Evolutionary conservation across 2,797 vertebrate species (phyloP).

Genomic region (Crypturellus tataupa): DNA sequence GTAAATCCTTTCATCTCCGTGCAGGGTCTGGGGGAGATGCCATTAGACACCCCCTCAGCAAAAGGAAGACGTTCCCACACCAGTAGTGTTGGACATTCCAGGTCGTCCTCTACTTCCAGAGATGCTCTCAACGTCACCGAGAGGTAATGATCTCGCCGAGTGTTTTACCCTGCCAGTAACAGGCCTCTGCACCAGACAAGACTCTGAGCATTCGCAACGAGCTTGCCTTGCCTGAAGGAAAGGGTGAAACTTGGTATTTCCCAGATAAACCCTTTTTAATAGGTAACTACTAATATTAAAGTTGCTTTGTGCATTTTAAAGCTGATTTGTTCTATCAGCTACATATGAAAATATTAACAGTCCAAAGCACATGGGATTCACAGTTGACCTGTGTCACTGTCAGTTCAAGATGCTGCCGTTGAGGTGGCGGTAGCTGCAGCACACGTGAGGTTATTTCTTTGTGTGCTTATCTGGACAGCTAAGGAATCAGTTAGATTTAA

Average conservation of each 20-base stretch:
- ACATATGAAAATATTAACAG: neutral
- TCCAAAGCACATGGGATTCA: neutral
- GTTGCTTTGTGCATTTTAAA: neutral
- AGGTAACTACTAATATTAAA: neutral
- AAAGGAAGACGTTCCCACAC: conserved; percentile 89
- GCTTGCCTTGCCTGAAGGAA: neutral
- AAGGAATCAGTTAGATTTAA: neutral
- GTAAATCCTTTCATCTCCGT: neutral
- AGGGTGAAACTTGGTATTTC: neutral
- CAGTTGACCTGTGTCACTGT: no score
- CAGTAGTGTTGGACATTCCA: conserved; percentile 82
- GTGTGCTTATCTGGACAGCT: no score
- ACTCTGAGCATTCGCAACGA: neutral
- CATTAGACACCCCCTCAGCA: conserved; percentile 88
- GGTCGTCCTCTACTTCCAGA: conserved; percentile 88
- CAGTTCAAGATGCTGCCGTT: neutral
- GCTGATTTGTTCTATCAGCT: neutral
- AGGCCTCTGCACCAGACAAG: neutral
- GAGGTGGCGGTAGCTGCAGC: rapidly evolving
- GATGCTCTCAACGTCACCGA: conserved; percentile 82
- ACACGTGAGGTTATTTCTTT: neutral
- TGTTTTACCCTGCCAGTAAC: neutral
- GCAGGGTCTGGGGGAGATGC: conserved; percentile 92
- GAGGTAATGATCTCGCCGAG: conserved; percentile 79
- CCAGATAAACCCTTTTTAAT: neutral